phyloP scores from a whole-genome alignment of 2,797 vertebrate genomes.

The Oreortyx pictus region DNA sequence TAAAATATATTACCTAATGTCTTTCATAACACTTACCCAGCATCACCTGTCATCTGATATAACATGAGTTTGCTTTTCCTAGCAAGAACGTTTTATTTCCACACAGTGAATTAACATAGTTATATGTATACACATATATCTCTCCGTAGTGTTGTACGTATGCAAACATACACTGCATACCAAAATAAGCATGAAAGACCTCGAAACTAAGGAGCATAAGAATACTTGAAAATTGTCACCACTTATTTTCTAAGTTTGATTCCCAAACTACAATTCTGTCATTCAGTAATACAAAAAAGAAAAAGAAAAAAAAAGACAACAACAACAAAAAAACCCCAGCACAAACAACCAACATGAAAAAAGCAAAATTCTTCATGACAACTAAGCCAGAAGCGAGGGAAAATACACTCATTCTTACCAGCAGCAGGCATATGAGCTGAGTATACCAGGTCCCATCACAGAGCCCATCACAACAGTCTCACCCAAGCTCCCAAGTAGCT shows the following conservation, averaged over 20 bases:
- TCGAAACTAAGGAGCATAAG: neutral
- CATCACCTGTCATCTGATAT: neutral
- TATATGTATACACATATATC: neutral
- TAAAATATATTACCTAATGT: neutral
- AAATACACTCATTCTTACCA: neutral
- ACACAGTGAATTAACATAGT: neutral
- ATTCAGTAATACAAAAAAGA: neutral
- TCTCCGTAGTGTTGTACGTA: neutral
- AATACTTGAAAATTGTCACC: neutral
- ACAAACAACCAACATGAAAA: neutral
- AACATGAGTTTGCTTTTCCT: neutral
- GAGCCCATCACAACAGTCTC: neutral
- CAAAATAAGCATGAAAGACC: neutral
- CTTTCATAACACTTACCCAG: neutral
- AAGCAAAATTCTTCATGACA: rapidly evolving
- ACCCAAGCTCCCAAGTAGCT: neutral
- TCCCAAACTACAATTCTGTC: neutral
- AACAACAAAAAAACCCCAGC: neutral
- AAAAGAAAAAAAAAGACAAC: neutral
- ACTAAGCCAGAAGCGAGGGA: rapidly evolving
- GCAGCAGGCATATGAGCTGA: neutral
- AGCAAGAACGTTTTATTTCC: neutral
- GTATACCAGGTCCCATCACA: neutral
- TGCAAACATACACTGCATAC: neutral
- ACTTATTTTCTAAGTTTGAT: neutral